A percentile compares a stretch with the other conserved stretches of the same genome.
phyloP scores from a whole-genome alignment of 2,888 invertebrate genomes.

The Prenolepis imparis region DNA sequence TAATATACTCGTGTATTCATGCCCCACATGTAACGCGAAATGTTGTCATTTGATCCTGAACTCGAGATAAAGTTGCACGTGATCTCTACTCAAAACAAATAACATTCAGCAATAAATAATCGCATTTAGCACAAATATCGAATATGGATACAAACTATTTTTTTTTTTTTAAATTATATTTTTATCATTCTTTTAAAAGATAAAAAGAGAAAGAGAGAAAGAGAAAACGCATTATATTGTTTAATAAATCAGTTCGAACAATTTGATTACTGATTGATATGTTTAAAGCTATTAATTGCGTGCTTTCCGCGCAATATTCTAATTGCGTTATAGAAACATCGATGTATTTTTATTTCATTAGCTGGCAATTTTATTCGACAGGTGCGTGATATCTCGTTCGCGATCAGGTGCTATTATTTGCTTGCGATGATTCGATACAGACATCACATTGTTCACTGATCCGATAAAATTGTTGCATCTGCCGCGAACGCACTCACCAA shows the following conservation, averaged over 20 bases:
- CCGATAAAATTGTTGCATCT: slow-evolving; percentile 46
- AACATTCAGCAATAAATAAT: background rate
- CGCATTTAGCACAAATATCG: background rate
- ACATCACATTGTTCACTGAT: slow-evolving; percentile 38
- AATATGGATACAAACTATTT: background rate
- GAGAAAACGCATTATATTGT: background rate
- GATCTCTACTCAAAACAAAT: background rate
- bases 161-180: background rate
- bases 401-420: slow-evolving; percentile 7
- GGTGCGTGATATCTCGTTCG: background rate
- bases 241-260: too few relatives aligned
- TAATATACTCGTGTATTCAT: background rate
- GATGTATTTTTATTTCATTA: background rate
- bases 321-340: background rate
- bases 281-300: background rate
- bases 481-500: slow-evolving; percentile 16
- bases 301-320: background rate
- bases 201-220: background rate
- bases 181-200: background rate
- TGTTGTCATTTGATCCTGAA: background rate
- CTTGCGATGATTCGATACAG: slow-evolving; percentile 3
- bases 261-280: background rate
- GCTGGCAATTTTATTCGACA: slow-evolving; percentile 4
- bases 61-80: slow-evolving; percentile 6
- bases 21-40: background rate